Percentiles rank a stretch among this genome's conserved stretches.
These are phyloP conservation scores for Gymnothorax reevesii DNA, from an alignment of 2,797 vertebrate species.

Conservation along the genomic window DNA sequence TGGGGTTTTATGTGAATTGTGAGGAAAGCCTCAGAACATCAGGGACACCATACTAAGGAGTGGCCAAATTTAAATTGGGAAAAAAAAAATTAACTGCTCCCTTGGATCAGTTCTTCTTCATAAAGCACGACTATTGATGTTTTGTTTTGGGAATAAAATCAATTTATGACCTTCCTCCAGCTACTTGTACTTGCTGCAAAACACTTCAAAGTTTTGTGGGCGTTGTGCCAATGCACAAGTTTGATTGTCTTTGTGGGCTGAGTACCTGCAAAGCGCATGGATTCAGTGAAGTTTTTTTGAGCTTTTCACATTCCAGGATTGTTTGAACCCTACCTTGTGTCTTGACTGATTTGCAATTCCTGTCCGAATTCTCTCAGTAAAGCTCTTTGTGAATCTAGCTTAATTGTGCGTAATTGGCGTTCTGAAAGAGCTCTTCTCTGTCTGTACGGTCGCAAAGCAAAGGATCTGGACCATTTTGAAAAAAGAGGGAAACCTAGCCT, in stretches of 20 bases:
- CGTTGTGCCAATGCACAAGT: not conserved
- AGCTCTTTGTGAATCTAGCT: not conserved
- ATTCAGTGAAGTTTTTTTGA: not conserved
- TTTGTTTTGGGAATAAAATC: slow-evolving; percentile 2
- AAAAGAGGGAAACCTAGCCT: not conserved
- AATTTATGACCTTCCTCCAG: not conserved
- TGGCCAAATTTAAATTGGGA: not conserved
- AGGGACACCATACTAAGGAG: not conserved
- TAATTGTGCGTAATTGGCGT: not conserved
- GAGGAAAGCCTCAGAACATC: not conserved
- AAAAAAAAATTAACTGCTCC: not conserved
- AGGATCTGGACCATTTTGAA: not conserved
- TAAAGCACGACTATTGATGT: not conserved
- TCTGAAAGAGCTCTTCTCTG: not conserved
- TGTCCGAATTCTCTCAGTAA: not conserved
- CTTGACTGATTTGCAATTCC: not conserved
- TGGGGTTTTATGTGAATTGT: not conserved
- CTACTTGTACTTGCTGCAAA: not conserved
- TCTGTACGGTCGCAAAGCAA: not conserved
- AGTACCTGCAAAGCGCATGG: not conserved
- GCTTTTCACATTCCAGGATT: not conserved
- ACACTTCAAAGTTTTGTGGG: not conserved
- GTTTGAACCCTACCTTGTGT: not conserved
- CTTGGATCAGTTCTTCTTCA: not conserved
- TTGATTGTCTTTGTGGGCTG: not conserved